Percentiles rank a stretch among this genome's conserved stretches.
Evolutionary conservation across 2,888 invertebrate genomes (phyloP).

Genomic region (Hofmannophila pseudospretella): DNA sequence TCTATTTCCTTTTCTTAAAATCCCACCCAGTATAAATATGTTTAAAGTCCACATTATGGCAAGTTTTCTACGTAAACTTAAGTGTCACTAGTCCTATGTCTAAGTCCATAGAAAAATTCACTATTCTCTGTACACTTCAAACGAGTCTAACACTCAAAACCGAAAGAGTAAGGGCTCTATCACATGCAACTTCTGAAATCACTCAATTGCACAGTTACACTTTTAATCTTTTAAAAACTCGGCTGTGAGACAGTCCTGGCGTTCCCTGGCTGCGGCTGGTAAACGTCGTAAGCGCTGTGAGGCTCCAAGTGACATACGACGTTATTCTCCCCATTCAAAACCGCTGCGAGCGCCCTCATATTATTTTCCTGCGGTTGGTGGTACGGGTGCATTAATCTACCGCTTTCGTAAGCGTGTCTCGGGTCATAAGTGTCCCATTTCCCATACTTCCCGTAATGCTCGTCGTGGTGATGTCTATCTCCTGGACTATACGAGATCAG

Average conservation of each 20-base stretch:
- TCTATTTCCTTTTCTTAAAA: conserved; percentile 15
- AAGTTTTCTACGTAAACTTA: conserved; percentile 66
- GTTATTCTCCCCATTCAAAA: conserved; percentile 89
- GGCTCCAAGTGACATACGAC: conserved; percentile 92
- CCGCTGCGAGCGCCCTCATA: conserved; percentile 83
- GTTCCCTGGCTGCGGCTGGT: conserved; percentile 63
- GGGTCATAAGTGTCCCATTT: conserved; percentile 76
- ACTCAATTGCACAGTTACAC: conserved; percentile 23
- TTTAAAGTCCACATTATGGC: conserved; percentile 73
- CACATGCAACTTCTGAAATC: conserved; percentile 10
- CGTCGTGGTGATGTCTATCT: conserved; percentile 75
- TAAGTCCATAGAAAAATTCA: conserved; percentile 71
- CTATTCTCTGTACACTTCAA: conserved; percentile 61
- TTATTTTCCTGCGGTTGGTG: conserved; percentile 76
- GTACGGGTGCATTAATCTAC: conserved; percentile 71
- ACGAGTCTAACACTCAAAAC: conserved; percentile 37
- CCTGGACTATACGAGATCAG: conserved; percentile 87
- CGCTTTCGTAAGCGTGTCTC: conserved; percentile 65
- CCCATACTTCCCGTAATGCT: conserved; percentile 69
- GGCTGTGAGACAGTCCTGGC: conserved; percentile 72
- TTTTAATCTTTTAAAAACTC: conserved; percentile 57
- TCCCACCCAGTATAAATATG: conserved; percentile 53
- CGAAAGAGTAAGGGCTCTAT: conserved; percentile 10
- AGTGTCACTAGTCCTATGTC: conserved; percentile 59
- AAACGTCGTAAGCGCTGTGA: conserved; percentile 74